A percentile compares a stretch with the other conserved stretches of the same genome.
These are phyloP conservation scores for Melanotus villosus DNA, from an alignment of 2,888 invertebrate genomes.

Conservation along the genomic window DNA sequence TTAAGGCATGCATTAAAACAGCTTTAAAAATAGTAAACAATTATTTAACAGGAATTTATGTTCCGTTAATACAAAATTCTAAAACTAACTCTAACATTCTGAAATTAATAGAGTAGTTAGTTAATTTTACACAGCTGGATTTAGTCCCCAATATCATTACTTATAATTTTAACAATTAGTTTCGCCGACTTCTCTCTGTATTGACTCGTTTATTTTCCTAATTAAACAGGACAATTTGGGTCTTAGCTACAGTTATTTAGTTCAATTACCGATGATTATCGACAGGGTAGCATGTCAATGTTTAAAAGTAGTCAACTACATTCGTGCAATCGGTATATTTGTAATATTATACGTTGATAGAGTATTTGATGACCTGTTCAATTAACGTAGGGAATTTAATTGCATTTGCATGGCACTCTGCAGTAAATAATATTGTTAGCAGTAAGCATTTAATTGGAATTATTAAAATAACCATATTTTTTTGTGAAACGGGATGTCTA, in stretches of 20 bases:
- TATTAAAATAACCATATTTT: constrained; percentile 7
- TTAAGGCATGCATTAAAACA: too few species aligned
- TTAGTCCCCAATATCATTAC: too few species aligned
- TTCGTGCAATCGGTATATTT: constrained; percentile 5
- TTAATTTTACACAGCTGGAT: too few species aligned
- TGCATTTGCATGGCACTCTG: constrained; percentile 9
- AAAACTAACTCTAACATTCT: too few species aligned
- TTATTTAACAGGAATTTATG: too few species aligned
- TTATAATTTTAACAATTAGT: too few species aligned
- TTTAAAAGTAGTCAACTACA: neutral
- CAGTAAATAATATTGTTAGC: constrained; percentile 15
- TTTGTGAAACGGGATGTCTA: neutral
- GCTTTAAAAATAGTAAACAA: too few species aligned
- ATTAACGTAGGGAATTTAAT: constrained; percentile 18
- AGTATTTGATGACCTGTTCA: constrained; percentile 21
- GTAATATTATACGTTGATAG: neutral
- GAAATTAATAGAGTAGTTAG: too few species aligned
- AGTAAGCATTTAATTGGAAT: constrained; percentile 1
- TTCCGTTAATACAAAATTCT: too few species aligned
- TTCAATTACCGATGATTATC: constrained; percentile 6
- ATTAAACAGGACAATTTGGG: constrained; percentile 1
- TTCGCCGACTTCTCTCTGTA: neutral
- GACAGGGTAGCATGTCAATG: neutral
- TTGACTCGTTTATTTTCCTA: neutral
- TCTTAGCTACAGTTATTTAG: constrained; percentile 10